Percentiles rank a stretch among this genome's conserved stretches.
Evolutionary conservation across 2,797 vertebrate genomes (phyloP).

Genomic region (Phyllotis vaccarum): DNA sequence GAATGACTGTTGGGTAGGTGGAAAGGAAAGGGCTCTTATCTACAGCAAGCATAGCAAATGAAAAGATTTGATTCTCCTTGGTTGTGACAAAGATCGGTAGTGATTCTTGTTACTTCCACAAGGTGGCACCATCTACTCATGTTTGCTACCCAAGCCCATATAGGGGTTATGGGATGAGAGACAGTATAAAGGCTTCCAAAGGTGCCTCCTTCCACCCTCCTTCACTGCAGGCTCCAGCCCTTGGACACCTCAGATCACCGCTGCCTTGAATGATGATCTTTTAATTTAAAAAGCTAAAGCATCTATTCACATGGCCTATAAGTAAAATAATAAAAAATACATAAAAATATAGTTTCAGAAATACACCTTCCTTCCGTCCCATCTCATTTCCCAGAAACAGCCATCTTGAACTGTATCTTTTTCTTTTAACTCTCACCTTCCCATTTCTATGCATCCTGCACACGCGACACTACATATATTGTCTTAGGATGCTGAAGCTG

Average conservation of each 20-base stretch:
- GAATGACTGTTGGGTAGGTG: not conserved
- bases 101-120: not conserved
- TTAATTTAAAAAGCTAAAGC: not conserved
- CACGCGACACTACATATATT: too few relatives aligned
- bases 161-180: not conserved
- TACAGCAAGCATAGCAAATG: not conserved
- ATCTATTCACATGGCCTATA: not conserved
- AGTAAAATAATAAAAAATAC: not conserved
- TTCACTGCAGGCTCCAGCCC: not conserved
- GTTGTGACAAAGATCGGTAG: too few relatives aligned
- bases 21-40: not conserved
- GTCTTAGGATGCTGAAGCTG: not conserved
- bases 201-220: not conserved
- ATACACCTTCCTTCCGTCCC: not conserved
- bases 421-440: not conserved
- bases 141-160: too few relatives aligned
- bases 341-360: too few relatives aligned
- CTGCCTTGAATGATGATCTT: not conserved
- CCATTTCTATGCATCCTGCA: not conserved
- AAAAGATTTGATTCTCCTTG: too few relatives aligned
- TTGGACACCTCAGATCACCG: not conserved
- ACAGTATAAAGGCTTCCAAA: not conserved
- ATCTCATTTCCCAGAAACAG: not conserved
- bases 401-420: not conserved
- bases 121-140: conserved; percentile 7